phyloP scores from a whole-genome alignment of 1,140 invertebrate species.

The Sarcophaga bullata region DNA sequence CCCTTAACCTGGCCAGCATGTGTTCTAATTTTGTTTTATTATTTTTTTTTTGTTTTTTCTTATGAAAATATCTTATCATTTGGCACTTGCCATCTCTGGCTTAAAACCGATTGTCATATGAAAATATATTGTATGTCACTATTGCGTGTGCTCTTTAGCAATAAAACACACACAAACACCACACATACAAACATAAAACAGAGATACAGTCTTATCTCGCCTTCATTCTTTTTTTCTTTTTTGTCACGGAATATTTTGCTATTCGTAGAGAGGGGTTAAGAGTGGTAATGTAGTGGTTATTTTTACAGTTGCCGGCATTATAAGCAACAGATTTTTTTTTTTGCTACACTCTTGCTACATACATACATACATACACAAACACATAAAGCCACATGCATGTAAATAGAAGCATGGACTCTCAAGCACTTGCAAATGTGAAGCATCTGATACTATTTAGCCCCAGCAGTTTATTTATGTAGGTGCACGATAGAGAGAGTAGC shows the following conservation, averaged over 20 bases:
- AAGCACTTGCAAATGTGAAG: not conserved
- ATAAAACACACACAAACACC: no score
- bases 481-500: not conserved
- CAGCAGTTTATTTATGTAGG: not conserved
- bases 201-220: not conserved
- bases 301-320: conserved; percentile 27
- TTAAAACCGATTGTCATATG: conserved; percentile 9
- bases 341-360: not conserved
- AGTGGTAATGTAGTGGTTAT: not conserved
- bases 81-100: conserved; percentile 17
- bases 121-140: not conserved
- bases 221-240: no score
- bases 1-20: no score
- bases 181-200: no score
- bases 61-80: conserved; percentile 1
- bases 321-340: conserved; percentile 28
- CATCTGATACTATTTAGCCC: conserved; percentile 2
- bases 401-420: not conserved
- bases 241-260: not conserved
- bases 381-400: not conserved
- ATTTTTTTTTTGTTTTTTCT: not conserved
- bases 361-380: not conserved
- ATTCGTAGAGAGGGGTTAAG: not conserved
- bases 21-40: not conserved
- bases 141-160: no score